Base-by-base conservation (phyloP, 1,140 invertebrate species). In the Radopholus similis region DNA sequence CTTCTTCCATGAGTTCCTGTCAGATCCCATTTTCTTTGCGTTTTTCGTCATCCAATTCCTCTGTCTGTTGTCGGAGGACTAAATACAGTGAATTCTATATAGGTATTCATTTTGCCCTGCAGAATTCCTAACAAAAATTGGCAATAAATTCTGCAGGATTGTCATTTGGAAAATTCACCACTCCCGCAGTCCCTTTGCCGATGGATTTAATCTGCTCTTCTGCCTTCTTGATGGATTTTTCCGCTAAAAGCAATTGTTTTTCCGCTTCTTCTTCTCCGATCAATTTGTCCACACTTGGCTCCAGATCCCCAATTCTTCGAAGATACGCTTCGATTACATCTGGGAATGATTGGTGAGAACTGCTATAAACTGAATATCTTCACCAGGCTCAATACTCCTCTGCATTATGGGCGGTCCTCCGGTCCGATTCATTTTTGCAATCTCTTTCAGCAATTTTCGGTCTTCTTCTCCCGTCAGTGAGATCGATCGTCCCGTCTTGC, bases 401-500 rank as follows among this genome's bases (percentile, higher is more conserved):
- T 89, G 89, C 84, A 95, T 95, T 3, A 95, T 88, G 1, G 92
- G 89, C 18, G 30, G 44, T n/a, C 65, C 54, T 77, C 53, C 44
- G 34, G 63, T 54, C 6, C 75, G 54, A 34, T 84, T 83, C 35
- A 89, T 88, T 64, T 92, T 93, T 4, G 95, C 89, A 35, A 98
- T 89, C 57, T 92, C 88, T 83, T 95, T 95, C 4, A 97, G 89
- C 2, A 97, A 86, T 75, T 87, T 88, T 13, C 94, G 86, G 83
- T 98, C 95, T 60, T 88, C 87, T 84, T 97, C 95, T 9, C 92
- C 93, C 55, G 92, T 91, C 44, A 98, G 85, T 0, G 92, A 95
- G 11, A 98, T 90, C 0, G 94, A 86, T 81, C 85, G 82, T 64
- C 86, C 86, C 64, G 74, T 81, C 63, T 83, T 85, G 3, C 94